Percentiles rank a stretch among this genome's conserved stretches.
Conservation (phyloP, 2,888 invertebrate species). For the Zonitis immaculata region DNA sequence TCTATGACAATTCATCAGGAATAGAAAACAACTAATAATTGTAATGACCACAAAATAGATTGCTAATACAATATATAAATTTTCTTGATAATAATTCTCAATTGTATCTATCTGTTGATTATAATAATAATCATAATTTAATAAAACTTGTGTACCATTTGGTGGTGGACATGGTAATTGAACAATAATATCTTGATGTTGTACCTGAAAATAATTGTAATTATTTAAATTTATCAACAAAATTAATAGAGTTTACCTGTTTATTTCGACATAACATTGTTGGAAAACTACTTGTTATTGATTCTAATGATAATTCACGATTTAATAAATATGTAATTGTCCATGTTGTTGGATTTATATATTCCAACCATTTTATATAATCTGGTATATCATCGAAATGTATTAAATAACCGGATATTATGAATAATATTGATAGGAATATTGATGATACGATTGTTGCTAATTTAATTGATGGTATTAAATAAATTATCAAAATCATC, state of each 20-base stretch:
- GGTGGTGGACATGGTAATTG: constrained; percentile 76
- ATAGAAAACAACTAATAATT: constrained; percentile 57
- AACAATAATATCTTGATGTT: constrained; percentile 82
- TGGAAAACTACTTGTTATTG: constrained; percentile 55
- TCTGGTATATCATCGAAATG: constrained; percentile 64
- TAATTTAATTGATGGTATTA: constrained; percentile 62
- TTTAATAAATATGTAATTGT: constrained; percentile 61
- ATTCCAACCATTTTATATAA: constrained; percentile 63
- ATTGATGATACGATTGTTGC: constrained; percentile 59
- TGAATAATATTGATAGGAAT: constrained; percentile 56
- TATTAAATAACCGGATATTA: constrained; percentile 65
- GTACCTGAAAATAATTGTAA: constrained; percentile 60
- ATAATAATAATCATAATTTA: constrained; percentile 50
- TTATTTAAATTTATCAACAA: constrained; percentile 7
- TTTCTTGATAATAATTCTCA: constrained; percentile 53
- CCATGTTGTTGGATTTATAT: constrained; percentile 71
- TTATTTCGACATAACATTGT: constrained; percentile 63
- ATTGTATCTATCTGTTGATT: constrained; percentile 4
- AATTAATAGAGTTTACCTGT: constrained; percentile 52
- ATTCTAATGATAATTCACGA: constrained; percentile 62
- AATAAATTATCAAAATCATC: constrained; percentile 62
- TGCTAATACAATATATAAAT: constrained; percentile 55
- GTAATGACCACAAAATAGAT: constrained; percentile 60
- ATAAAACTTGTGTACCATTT: constrained; percentile 68
- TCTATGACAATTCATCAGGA: constrained; percentile 46